These are phyloP conservation scores for Heliothis peltigera DNA, from an alignment of 2,888 invertebrate genomes.

Conservation along the genomic window DNA sequence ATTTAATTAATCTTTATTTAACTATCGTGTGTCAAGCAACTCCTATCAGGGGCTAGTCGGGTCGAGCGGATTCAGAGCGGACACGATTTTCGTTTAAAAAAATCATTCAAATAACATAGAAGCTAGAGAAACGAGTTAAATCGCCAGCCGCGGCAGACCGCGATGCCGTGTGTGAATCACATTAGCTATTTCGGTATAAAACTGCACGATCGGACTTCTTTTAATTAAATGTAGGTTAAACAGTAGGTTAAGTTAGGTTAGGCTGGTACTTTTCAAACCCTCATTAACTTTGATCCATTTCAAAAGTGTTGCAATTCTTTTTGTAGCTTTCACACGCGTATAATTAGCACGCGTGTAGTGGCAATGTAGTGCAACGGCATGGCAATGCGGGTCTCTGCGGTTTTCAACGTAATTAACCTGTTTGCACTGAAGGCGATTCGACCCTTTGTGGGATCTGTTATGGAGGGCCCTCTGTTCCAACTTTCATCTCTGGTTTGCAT, in stretches of 20 bases:
- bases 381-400: conserved; percentile 17
- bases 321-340: conserved; percentile 3
- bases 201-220: too few relatives aligned
- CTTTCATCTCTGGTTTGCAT: neutral
- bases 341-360: conserved; percentile 30
- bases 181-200: too few relatives aligned
- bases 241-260: too few relatives aligned
- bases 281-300: conserved; percentile 19
- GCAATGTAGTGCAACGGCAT: conserved; percentile 21
- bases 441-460: neutral
- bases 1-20: too few relatives aligned
- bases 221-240: neutral
- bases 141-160: too few relatives aligned
- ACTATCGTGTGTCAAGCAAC: too few relatives aligned
- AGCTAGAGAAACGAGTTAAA: too few relatives aligned
- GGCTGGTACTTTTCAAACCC: conserved; percentile 5
- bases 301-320: conserved; percentile 15
- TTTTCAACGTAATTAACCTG: conserved; percentile 18
- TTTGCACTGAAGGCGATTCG: conserved; percentile 6
- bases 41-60: too few relatives aligned
- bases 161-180: too few relatives aligned
- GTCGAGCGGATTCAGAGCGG: too few relatives aligned
- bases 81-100: too few relatives aligned
- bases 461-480: neutral
- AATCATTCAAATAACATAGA: too few relatives aligned